A percentile compares a stretch with the other conserved stretches of the same genome.
phyloP scores from a whole-genome alignment of 2,888 invertebrate species.

The Drosophila multiciliata region DNA sequence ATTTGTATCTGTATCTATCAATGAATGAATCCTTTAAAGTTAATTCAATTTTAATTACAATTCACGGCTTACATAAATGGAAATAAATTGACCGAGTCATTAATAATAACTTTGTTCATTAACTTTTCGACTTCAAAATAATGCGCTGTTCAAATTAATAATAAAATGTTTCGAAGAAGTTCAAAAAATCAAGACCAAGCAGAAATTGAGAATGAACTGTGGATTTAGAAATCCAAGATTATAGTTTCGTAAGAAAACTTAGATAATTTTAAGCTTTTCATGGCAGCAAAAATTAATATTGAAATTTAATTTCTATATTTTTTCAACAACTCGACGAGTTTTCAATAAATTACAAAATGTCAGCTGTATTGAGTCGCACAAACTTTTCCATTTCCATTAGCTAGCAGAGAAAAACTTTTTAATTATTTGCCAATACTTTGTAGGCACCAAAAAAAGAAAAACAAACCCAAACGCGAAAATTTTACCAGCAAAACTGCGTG shows the following conservation, averaged over 20 bases:
- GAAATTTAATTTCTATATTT: constrained; percentile 10
- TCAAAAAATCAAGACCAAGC: neutral
- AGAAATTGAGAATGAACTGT: neutral
- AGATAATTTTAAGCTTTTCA: neutral
- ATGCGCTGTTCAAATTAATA: too few species aligned
- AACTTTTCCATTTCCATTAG: constrained; percentile 69
- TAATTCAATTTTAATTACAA: constrained; percentile 32
- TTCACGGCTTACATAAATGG: constrained; percentile 25
- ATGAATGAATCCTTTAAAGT: constrained; percentile 20
- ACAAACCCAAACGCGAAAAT: constrained; percentile 4
- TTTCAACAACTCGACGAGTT: constrained; percentile 17
- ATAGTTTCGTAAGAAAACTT: neutral
- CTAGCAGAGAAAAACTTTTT: constrained; percentile 65
- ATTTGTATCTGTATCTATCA: constrained; percentile 6
- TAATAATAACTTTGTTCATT: neutral
- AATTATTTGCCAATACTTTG: constrained; percentile 73
- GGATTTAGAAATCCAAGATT: neutral
- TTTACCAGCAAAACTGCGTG: constrained; percentile 16
- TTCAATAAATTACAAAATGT: constrained; percentile 43
- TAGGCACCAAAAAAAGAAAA: constrained; percentile 23
- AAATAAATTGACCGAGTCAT: constrained; percentile 16
- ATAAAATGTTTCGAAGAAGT: neutral
- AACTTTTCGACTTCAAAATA: neutral
- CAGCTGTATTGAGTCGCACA: constrained; percentile 43
- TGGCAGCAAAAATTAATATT: neutral